A percentile compares a stretch with the other conserved stretches of the same genome.
Evolutionary conservation across 2,113 vertebrate genomes (phyloP).

Genomic region (Alethe castanea): DNA sequence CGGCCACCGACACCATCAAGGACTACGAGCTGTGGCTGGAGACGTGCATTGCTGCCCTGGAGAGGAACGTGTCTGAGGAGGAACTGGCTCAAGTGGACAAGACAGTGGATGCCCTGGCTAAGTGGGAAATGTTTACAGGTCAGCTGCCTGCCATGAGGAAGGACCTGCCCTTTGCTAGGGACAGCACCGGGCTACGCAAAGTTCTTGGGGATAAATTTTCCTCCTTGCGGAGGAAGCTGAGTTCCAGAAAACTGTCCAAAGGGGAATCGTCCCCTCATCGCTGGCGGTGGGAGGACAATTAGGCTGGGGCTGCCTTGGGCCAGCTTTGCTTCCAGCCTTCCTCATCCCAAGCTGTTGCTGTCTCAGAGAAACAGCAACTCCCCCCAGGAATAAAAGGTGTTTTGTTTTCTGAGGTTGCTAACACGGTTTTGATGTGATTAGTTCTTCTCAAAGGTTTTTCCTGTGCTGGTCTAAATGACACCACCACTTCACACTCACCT

Average conservation of each 20-base stretch:
- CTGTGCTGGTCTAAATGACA: not conserved
- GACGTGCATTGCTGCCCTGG: constrained; percentile 67
- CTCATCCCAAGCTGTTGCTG: not conserved
- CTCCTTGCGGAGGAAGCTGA: constrained; percentile 67
- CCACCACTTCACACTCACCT: not conserved
- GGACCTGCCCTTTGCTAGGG: constrained; percentile 40
- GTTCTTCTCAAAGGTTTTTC: not conserved
- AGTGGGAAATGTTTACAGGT: constrained; percentile 73
- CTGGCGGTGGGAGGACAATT: constrained; percentile 56
- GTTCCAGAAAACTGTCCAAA: constrained; percentile 58
- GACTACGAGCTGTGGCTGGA: constrained; percentile 70
- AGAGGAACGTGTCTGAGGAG: constrained; percentile 65
- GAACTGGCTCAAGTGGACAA: constrained; percentile 64
- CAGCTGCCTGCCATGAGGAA: constrained; percentile 45
- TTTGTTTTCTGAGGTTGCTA: constrained; percentile 32
- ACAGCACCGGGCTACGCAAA: constrained; percentile 46
- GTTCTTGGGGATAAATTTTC: constrained; percentile 72
- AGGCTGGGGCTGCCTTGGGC: not conserved
- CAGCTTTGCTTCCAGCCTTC: not conserved
- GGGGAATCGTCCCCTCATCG: constrained; percentile 30
- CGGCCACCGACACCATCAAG: constrained; percentile 15
- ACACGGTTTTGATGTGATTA: not conserved
- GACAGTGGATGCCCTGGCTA: constrained; percentile 55
- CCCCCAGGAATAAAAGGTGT: constrained; percentile 38
- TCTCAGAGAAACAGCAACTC: not conserved